Evolutionary conservation across 1,140 invertebrate species (phyloP), one percentile per base, ranked within the genome.

Genomic region (Hylyphantes graminicola): DNA sequence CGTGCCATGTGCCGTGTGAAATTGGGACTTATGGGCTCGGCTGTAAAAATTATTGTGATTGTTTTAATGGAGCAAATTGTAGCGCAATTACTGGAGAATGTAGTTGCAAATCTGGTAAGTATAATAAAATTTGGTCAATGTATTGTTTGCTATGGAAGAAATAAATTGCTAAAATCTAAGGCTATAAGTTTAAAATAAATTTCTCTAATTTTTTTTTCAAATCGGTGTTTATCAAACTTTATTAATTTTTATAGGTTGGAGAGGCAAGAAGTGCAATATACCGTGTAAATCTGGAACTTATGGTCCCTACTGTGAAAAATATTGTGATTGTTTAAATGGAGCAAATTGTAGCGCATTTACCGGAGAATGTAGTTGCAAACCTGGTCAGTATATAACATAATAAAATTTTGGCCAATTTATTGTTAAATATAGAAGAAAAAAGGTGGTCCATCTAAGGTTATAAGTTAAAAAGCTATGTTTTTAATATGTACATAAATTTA

Each of bases 31-130:
- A 93, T 90, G 96, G 96, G 67, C 89, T 92, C 67, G 90, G 94
- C 87, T 98, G 97, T 90, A 91, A 92, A 84, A 90, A 93, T 87
- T 90, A 91, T 72, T 97, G 96, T 89, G 92, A 93, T 87, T 98
- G 97, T 90, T 94, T 95, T 89, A 90, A 89, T 72, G 94, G 95
- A 88, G 95, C 94, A 79, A 94, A 94, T 15, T 98, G 96, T 90
- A 93, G 96, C 89, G 92, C 93, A 53, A 89, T 92, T 15, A 93
- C 92, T 15, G 96, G 96, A 19, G 91, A 90, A 84, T 98, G 97
- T 89, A 92, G 94, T 79, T 98, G 97, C 90, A 91, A 93, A n/a
- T 91, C 94, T 17, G 97, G 97, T 68, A 96, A 94, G 96, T 11
- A 70, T 70, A 3, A 35, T 4, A 17, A 1, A 9, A 5, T 4